Evolutionary conservation across 2,888 invertebrate genomes (phyloP).

Genomic region (Trichogramma evanescens): DNA sequence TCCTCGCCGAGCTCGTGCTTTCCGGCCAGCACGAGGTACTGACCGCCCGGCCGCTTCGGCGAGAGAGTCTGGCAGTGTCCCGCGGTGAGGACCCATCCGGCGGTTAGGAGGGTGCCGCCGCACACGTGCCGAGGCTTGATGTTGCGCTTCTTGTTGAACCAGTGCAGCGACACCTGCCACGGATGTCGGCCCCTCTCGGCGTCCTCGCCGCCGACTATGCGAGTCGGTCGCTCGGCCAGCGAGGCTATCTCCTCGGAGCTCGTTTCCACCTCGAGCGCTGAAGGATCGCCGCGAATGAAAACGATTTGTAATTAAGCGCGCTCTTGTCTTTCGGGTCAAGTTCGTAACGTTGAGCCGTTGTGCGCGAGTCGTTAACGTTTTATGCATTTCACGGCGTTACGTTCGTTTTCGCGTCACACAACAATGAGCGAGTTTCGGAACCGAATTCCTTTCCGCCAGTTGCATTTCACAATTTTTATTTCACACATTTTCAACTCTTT

Average conservation of each 20-base stretch:
- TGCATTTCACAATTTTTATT: too few species aligned
- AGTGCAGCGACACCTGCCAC: constrained; percentile 49
- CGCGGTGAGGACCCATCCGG: constrained; percentile 49
- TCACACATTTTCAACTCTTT: too few species aligned
- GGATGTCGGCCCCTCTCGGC: constrained; percentile 47
- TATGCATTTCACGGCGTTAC: too few species aligned
- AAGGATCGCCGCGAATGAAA: too few species aligned
- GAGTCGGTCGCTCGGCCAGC: constrained; percentile 33
- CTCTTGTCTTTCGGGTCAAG: too few species aligned
- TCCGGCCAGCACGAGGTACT: constrained; percentile 32
- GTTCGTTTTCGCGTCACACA: too few species aligned
- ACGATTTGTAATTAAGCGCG: too few species aligned
- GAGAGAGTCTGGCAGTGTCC: constrained; percentile 44
- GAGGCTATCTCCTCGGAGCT: constrained; percentile 17
- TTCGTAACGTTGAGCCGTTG: too few species aligned
- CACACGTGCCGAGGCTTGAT: constrained; percentile 45
- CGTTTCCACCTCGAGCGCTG: too few species aligned
- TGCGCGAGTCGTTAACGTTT: too few species aligned
- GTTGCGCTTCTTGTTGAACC: constrained; percentile 30
- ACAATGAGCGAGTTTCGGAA: too few species aligned
- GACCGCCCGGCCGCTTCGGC: constrained; percentile 25
- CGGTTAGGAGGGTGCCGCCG: constrained; percentile 48
- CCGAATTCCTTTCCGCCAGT: too few species aligned
- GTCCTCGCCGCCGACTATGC: constrained; percentile 39
- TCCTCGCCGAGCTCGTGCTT: constrained; percentile 31